Percentiles rank a stretch among this genome's conserved stretches.
phyloP scores from a whole-genome alignment of 1,140 invertebrate species.

The Saccostrea echinata region DNA sequence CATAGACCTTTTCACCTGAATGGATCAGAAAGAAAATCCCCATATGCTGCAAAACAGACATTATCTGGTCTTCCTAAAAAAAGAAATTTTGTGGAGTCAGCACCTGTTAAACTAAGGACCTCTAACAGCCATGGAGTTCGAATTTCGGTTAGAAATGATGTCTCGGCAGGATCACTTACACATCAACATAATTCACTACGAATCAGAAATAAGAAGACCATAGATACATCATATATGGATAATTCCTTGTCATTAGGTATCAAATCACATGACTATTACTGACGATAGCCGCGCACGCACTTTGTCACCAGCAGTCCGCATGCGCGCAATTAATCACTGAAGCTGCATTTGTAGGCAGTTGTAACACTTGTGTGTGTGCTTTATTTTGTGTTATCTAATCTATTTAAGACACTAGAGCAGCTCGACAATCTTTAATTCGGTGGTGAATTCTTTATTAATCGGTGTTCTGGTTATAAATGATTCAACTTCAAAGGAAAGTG shows the following conservation, averaged over 20 bases:
- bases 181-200: neutral
- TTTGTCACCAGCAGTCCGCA: conserved; percentile 29
- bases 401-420: conserved; percentile 1
- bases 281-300: conserved; percentile 24
- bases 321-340: conserved; percentile 35
- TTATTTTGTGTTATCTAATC: conserved; percentile 5
- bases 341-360: conserved; percentile 1
- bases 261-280: conserved; percentile 35
- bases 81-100: neutral
- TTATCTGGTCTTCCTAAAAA: neutral
- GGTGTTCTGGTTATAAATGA: conserved; percentile 19
- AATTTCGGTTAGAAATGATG: conserved; percentile 5
- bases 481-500: neutral
- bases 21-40: conserved; percentile 3
- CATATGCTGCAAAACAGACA: neutral
- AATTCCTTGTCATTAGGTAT: conserved; percentile 34
- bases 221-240: conserved; percentile 8
- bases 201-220: neutral
- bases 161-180: neutral
- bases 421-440: conserved; percentile 20
- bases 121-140: conserved; percentile 20
- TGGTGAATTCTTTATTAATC: conserved; percentile 12
- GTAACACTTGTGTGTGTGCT: conserved; percentile 38
- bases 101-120: neutral
- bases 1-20: conserved; percentile 22